Base-by-base conservation (phyloP, 1,140 invertebrate species). In the Drosophila nikananu region DNA sequence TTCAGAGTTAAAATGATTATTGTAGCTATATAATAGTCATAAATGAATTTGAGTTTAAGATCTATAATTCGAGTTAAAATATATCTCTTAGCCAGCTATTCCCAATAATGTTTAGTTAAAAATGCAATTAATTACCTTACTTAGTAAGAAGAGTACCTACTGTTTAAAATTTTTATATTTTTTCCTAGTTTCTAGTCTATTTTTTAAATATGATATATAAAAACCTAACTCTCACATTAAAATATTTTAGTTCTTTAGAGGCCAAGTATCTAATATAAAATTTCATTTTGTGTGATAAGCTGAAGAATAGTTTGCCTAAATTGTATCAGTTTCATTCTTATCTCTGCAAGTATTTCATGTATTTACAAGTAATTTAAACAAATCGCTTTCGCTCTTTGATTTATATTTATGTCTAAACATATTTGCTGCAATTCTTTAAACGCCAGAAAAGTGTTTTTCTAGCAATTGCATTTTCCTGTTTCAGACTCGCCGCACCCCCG, bases 401-500 rank as follows among this genome's bases (percentile, higher is more conserved):
- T 55, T 46, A 55, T 52, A 12, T 27, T 10, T 32, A 23, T 37
- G 49, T 17, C 44, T 19, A 13, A 58, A 58, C 51, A 68, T 49
- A 25, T 57, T 72, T 72, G 25, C 23, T 32, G 21, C 68, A 42
- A 72, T 72, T 60, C 66, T 52, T 72, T 27, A 52, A 52, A 49
- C 46, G 44, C 15, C 66, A 42, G 23, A 73, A 72, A 51, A 37
- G 52, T 60, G 35, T 49, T 60, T 72, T 73, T 72, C 67, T 35
- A 42, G 70, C 54, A 51, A 37, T 30, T 80, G 66, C 60, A 51
- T 60, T 84, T 59, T 73, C 66, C 35, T 80, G 51, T 48, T 48
- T 25, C 67, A 30, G 39, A 37, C 61, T 68, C 17, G 60, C 54
- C 76, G 60, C 83, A 86, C 65, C 62, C 52, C 64, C 66, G 65